A percentile compares a stretch with the other conserved stretches of the same genome.
Conservation (phyloP, 2,113 vertebrate genomes). For the Catharus bicknelli region DNA sequence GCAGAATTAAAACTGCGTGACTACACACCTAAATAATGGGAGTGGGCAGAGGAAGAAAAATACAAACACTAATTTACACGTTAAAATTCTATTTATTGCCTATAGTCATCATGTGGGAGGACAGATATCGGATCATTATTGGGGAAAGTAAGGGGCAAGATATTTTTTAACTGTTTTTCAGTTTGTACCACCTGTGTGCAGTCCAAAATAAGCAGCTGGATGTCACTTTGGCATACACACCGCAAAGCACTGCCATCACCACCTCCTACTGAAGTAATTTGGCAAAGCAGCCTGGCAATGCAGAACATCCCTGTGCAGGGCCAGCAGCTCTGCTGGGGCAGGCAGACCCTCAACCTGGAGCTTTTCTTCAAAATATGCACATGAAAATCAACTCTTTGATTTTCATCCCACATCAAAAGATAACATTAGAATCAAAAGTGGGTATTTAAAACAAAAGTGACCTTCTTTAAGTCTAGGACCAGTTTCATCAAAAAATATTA, state of each 20-base stretch:
- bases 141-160: neutral
- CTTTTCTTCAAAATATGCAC: neutral
- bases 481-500: neutral
- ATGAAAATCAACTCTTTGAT: neutral
- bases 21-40: neutral
- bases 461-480: neutral
- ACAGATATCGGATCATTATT: neutral
- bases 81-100: slow-evolving; percentile 11
- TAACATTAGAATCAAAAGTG: neutral
- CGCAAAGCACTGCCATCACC: neutral
- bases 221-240: neutral
- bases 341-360: neutral
- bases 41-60: neutral
- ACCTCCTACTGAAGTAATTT: neutral
- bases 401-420: neutral
- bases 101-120: neutral
- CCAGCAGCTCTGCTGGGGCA: neutral
- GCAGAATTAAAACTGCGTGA: neutral
- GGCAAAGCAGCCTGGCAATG: neutral
- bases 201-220: slow-evolving; percentile 4
- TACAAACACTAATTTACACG: neutral
- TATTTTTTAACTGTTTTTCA: neutral
- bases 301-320: accelerated
- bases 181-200: neutral
- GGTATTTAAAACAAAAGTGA: neutral